A percentile compares a stretch with the other conserved stretches of the same genome.
Conservation (phyloP, 1,140 invertebrate species). For the Listronotus bonariensis region DNA sequence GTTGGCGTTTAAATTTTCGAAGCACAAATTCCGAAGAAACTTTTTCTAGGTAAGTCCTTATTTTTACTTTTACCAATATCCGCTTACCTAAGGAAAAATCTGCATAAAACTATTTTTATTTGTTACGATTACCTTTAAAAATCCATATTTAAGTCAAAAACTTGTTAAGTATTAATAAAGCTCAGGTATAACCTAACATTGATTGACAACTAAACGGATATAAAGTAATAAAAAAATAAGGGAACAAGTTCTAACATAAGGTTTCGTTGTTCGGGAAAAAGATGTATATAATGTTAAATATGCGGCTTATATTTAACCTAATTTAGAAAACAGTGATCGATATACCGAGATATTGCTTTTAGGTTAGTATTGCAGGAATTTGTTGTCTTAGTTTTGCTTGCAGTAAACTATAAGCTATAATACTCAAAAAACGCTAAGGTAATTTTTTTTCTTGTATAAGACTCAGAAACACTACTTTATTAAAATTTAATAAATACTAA, state of each 20-base stretch:
- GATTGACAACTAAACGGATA: not conserved
- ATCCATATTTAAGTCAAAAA: not conserved
- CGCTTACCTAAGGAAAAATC: not conserved
- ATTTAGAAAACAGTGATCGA: conserved; percentile 11
- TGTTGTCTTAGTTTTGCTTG: not conserved
- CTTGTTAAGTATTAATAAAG: conserved; percentile 5
- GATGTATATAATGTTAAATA: not conserved
- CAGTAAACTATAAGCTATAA: not conserved
- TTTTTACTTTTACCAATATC: not conserved
- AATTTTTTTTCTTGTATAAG: too few relatives aligned
- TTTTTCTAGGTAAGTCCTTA: conserved; percentile 33
- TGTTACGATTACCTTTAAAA: not conserved
- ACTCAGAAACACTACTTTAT: too few relatives aligned
- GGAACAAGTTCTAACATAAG: not conserved
- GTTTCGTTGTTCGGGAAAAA: not conserved
- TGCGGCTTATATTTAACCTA: conserved; percentile 19
- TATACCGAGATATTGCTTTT: not conserved
- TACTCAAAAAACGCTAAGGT: too few relatives aligned
- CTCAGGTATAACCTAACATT: conserved; percentile 9
- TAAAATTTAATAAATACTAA: too few relatives aligned
- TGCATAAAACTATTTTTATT: not conserved
- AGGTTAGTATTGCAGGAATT: not conserved
- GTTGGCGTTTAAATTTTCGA: conserved; percentile 42
- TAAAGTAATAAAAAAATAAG: not conserved
- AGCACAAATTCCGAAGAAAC: conserved; percentile 27